Evolutionary conservation across 2,888 invertebrate genomes (phyloP), one percentile per base, ranked within the genome.

Genomic region (Nineta flava): DNA sequence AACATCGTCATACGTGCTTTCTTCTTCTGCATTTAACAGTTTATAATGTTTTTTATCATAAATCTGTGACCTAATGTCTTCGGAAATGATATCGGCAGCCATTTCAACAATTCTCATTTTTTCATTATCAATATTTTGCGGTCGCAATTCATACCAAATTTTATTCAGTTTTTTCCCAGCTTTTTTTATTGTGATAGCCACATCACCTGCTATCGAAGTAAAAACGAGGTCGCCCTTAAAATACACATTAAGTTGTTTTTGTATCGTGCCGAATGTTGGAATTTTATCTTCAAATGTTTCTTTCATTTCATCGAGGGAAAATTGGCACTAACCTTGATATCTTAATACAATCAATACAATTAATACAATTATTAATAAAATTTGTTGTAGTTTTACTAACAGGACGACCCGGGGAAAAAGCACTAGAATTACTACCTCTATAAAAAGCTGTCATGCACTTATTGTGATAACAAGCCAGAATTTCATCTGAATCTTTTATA

Each of bases 21-120:
- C 26, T 15, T 13, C n/a, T 13, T 13, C n/a, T 13, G n/a, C 41
- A 41, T 15, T 15, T 7, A 15, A 15, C n/a, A 15, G 9, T 13
- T 49, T 19, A 44, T 50, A 50, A 19, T 46, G 34, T 35, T 46
- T 31, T 21, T 10, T 50, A 15, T 50, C 52, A 44, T 52, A 52
- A 42, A 50, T 16, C 16, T 47, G 21, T 38, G 47, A 46, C 3
- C 47, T 9, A 15, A 47, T 52, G 40, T 50, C 50, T 38, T 52
- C 45, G 17, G 34, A n/a, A 12, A 50, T 43, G 16, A 52, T 52
- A 16, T 45, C 40, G 9, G 50, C 47, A 12, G 52, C 45, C 46
- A 46, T 40, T 16, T 19, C 13, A 7, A 47, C 43, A 34, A 50
- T 46, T 34, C 52, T 38, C 17, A 47, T 40, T 13, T 45, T 46